These are phyloP conservation scores for Cerastoderma edule DNA, from an alignment of 2,888 invertebrate species.

Conservation along the genomic window DNA sequence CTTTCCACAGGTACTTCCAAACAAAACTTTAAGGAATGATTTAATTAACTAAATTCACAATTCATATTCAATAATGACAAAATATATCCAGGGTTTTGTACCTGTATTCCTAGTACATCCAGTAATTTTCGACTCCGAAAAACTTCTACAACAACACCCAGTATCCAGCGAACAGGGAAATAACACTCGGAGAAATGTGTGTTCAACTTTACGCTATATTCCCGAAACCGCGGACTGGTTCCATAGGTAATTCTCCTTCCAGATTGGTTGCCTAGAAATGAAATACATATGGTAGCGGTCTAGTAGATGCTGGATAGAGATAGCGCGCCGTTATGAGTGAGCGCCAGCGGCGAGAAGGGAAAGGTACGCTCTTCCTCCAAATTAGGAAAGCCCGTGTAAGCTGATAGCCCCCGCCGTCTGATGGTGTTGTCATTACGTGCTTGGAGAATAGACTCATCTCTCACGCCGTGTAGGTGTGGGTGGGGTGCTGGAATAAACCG, in stretches of 20 bases:
- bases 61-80: too few species aligned
- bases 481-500: constrained; percentile 9
- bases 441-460: constrained; percentile 26
- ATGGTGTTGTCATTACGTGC: constrained; percentile 49
- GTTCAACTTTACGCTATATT: constrained; percentile 20
- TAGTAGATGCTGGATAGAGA: constrained; percentile 45
- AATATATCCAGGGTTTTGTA: too few species aligned
- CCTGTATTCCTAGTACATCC: too few species aligned
- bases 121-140: constrained; percentile 14
- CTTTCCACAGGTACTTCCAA: too few species aligned
- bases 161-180: constrained; percentile 24
- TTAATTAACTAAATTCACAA: too few species aligned
- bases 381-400: constrained; percentile 63
- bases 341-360: constrained; percentile 32
- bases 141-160: constrained; percentile 6
- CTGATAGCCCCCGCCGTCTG: constrained; percentile 45
- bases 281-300: constrained; percentile 42
- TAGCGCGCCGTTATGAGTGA: constrained; percentile 34
- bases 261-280: constrained; percentile 54
- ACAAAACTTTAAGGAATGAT: too few species aligned
- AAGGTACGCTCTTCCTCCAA: constrained; percentile 54
- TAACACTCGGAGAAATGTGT: constrained; percentile 1
- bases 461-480: background rate
- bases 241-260: constrained; percentile 42
- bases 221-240: constrained; percentile 52